phyloP scores from a whole-genome alignment of 2,797 vertebrate species.

The Rallus crepitans region DNA sequence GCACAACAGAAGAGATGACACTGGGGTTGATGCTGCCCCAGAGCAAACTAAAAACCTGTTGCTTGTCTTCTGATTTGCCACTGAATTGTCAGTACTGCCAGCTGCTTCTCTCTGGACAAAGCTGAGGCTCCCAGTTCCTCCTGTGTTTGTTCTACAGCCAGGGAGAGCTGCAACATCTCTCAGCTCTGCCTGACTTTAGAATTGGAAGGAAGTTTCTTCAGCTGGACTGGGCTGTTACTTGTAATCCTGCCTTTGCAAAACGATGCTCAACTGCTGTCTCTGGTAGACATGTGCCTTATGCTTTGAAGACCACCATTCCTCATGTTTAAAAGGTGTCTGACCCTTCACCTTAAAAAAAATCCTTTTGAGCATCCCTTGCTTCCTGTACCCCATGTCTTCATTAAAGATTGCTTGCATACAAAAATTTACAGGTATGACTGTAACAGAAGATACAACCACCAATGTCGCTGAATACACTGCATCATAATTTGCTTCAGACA shows the following conservation, averaged over 20 bases:
- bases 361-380: not conserved
- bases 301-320: not conserved
- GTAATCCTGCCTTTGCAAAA: not conserved
- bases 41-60: not conserved
- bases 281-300: not conserved
- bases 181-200: fast-evolving
- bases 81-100: not conserved
- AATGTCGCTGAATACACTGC: not conserved
- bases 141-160: not conserved
- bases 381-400: not conserved
- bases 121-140: fast-evolving
- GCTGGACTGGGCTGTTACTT: not conserved
- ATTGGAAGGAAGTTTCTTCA: not conserved
- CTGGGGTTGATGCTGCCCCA: not conserved
- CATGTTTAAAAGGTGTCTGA: not conserved
- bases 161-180: not conserved
- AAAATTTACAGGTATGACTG: not conserved
- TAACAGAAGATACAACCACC: not conserved
- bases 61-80: not conserved
- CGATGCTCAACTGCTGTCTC: not conserved
- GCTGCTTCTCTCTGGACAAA: fast-evolving
- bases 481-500: not conserved
- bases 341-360: not conserved
- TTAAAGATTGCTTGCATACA: not conserved
- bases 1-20: not conserved